These are phyloP conservation scores for Notarius quadriscutis DNA, from an alignment of 2,113 vertebrate genomes.

Conservation along the genomic window DNA sequence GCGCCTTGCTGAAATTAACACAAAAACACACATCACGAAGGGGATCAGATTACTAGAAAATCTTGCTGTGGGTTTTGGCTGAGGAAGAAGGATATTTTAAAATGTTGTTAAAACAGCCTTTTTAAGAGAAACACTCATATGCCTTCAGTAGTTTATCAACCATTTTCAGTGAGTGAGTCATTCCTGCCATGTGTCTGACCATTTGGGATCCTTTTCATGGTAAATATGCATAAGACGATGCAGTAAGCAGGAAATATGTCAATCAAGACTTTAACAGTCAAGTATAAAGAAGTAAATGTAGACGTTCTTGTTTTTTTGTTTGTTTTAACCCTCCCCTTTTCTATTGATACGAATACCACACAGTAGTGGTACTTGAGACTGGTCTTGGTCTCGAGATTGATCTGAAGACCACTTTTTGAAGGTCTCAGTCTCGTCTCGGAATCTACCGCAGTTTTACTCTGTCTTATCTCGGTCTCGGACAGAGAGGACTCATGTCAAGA, in stretches of 20 bases:
- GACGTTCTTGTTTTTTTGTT: background rate
- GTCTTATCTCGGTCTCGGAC: too few species aligned
- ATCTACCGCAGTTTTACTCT: too few species aligned
- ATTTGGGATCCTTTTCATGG: background rate
- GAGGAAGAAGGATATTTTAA: background rate
- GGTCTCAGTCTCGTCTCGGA: too few species aligned
- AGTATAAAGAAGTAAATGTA: background rate
- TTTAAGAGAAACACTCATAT: background rate
- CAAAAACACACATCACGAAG: background rate
- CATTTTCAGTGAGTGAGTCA: background rate
- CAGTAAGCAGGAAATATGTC: background rate
- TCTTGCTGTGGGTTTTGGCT: background rate
- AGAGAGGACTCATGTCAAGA: too few species aligned
- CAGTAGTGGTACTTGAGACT: too few species aligned
- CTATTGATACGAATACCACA: too few species aligned
- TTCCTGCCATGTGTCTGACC: background rate
- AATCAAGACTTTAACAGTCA: background rate
- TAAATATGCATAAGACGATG: background rate
- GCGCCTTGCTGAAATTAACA: conserved; percentile 5
- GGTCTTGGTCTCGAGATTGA: too few species aligned
- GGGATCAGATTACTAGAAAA: background rate
- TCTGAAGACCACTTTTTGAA: too few species aligned
- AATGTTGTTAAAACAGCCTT: background rate
- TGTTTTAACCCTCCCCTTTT: background rate
- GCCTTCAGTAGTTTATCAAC: background rate